Conservation (phyloP, 2,888 invertebrate species). For the Thymelicus acteon region DNA sequence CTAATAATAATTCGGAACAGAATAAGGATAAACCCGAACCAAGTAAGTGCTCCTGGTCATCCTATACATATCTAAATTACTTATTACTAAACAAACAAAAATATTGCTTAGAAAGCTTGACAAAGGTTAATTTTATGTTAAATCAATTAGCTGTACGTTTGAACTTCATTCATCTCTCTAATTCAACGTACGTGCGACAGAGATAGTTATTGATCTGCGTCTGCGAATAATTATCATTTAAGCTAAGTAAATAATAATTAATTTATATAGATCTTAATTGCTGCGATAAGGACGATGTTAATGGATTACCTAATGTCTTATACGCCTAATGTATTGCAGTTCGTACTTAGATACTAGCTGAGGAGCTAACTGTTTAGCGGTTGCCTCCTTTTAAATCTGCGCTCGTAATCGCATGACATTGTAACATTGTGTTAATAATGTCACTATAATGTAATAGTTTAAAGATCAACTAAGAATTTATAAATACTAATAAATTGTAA, state of each 20-base stretch:
- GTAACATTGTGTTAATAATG: conserved; percentile 22
- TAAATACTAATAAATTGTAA: conserved; percentile 13
- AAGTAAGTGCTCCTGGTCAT: conserved; percentile 83
- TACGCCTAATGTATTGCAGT: conserved; percentile 22
- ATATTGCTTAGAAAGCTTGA: conserved; percentile 22
- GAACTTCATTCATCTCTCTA: conserved; percentile 27
- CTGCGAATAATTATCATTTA: conserved; percentile 36
- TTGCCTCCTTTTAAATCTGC: conserved; percentile 22
- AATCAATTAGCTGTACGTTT: conserved; percentile 36
- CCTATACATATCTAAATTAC: neutral
- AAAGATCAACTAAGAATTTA: conserved; percentile 26
- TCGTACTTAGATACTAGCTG: conserved; percentile 17
- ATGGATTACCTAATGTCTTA: conserved; percentile 29
- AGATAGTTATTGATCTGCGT: conserved; percentile 27
- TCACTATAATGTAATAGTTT: conserved; percentile 17
- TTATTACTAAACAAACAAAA: neutral
- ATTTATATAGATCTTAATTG: conserved; percentile 37
- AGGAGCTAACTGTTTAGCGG: conserved; percentile 1
- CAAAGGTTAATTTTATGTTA: conserved; percentile 39
- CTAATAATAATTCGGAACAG: conserved; percentile 89
- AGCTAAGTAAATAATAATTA: conserved; percentile 39
- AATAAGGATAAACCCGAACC: conserved; percentile 77
- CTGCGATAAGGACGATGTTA: conserved; percentile 11
- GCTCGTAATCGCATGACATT: conserved; percentile 15
- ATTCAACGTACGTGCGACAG: conserved; percentile 37